These are phyloP conservation scores for Medauroidea extradentata DNA, from an alignment of 1,140 invertebrate genomes.

Conservation along the genomic window DNA sequence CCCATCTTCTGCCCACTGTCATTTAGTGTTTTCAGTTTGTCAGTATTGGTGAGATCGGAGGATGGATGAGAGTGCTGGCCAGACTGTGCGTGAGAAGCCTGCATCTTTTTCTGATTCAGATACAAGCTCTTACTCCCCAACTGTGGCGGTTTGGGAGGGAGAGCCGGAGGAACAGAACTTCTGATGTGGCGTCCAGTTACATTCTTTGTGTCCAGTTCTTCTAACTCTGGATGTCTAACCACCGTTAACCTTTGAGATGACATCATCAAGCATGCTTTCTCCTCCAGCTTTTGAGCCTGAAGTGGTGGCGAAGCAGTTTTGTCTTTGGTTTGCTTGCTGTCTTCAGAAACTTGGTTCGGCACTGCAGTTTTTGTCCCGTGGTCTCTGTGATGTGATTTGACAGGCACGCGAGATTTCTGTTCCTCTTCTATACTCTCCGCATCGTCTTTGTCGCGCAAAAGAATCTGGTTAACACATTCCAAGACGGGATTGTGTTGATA, in stretches of 20 bases:
- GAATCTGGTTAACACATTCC: constrained; percentile 72
- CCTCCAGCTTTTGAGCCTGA: constrained; percentile 24
- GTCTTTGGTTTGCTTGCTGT: not conserved
- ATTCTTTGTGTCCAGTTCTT: constrained; percentile 41
- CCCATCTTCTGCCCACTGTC: no score
- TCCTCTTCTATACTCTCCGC: not conserved
- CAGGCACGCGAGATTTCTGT: not conserved
- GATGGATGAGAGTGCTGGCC: no score
- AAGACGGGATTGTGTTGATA: constrained; percentile 65
- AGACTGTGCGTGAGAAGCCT: no score
- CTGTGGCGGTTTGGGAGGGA: constrained; percentile 65
- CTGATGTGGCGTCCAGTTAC: constrained; percentile 34
- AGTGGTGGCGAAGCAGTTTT: constrained; percentile 11
- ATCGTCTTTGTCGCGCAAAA: constrained; percentile 51
- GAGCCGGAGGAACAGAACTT: constrained; percentile 57
- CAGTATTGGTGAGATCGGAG: not conserved
- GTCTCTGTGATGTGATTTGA: not conserved
- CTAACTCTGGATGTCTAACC: constrained; percentile 55
- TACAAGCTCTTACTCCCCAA: constrained; percentile 40
- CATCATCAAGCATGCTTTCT: constrained; percentile 42
- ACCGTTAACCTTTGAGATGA: constrained; percentile 44
- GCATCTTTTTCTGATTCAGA: not conserved
- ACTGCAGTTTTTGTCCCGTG: not conserved
- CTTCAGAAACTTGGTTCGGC: not conserved
- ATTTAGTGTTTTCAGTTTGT: not conserved